Percentiles rank a stretch among this genome's conserved stretches.
Evolutionary conservation across 2,113 vertebrate species (phyloP).

Genomic region (Heptranchias perlo): DNA sequence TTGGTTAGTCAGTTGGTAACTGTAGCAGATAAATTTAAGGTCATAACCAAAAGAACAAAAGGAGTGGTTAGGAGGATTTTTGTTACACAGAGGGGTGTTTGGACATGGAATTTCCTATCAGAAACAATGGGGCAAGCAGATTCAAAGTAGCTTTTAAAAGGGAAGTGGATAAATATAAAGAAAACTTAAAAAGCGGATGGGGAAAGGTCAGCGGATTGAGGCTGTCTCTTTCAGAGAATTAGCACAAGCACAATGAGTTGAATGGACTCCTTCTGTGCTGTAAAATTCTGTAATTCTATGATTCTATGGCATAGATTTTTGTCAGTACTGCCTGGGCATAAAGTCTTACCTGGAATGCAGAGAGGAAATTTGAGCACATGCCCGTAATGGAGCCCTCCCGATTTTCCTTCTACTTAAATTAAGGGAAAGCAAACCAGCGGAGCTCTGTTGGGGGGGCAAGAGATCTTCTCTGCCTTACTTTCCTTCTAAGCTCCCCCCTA

Average conservation of each 20-base stretch:
- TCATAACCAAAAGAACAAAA: not conserved
- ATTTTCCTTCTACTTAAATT: not conserved
- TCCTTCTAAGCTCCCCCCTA: not conserved
- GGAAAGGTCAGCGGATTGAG: too few relatives aligned
- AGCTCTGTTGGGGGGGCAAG: not conserved
- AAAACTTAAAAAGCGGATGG: not conserved
- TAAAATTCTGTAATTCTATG: not conserved
- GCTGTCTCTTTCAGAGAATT: too few relatives aligned
- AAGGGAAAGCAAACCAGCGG: not conserved
- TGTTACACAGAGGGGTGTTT: not conserved
- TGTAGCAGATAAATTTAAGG: not conserved
- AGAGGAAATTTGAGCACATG: not conserved
- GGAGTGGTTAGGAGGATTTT: not conserved
- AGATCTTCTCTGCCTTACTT: not conserved
- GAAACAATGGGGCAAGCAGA: not conserved
- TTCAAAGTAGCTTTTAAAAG: not conserved
- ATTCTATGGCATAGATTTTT: not conserved
- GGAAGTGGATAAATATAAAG: not conserved
- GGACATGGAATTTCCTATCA: not conserved
- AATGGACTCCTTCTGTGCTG: not conserved
- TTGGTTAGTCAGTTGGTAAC: not conserved
- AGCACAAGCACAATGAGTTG: not conserved
- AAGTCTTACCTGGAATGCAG: not conserved
- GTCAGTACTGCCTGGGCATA: too few relatives aligned
- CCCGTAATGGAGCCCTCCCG: not conserved